Evolutionary conservation across 2,888 invertebrate species (phyloP), one percentile per base, ranked within the genome.

Genomic region (Metalampra italica): DNA sequence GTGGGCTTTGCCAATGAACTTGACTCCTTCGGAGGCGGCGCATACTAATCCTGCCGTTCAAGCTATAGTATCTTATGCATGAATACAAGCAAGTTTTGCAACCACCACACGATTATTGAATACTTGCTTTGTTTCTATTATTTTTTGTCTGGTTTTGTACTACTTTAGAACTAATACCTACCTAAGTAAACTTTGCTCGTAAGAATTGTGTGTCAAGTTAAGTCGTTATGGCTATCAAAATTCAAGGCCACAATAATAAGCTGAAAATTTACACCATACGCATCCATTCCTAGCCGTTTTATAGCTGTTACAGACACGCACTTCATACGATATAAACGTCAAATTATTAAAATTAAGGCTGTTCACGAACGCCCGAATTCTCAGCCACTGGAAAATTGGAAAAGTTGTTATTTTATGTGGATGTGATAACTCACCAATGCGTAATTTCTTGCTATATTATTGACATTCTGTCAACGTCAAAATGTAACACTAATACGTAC

Each of bases 1-100:
- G 85, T 86, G 79, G 81, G 82, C 59, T 62, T 78, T 75, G 80
- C 74, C 84, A 87, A 78, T 89, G 85, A 89, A 86, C 86, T 88
- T 86, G 82, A 77, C 70, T 65, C 58, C 61, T 59, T 58, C 60
- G 62, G 62, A 56, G 63, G 68, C 66, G 55, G 56, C 68, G 73
- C 72, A 78, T 76, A 71, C 69, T 78, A 78, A 82, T 77, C 75
- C 75, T 73, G 64, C 65, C 60, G 7, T 15, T 29, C 5, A 9
- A 11, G 12, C 41, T n/a, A 38, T 29, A 38, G 13, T 34, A 15
- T 9, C 34, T 41, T 12, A 13, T 40, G 47, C 42, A 42, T 40
- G 47, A 36, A 42, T 36, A 42, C 47, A 41, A 39, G 29, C n/a
- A 40, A n/a, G 3, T 30, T 34, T 14, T 41, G 9, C 41, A 46